Evolutionary conservation across 2,113 vertebrate genomes (phyloP).

Genomic region (Dinomys branickii): DNA sequence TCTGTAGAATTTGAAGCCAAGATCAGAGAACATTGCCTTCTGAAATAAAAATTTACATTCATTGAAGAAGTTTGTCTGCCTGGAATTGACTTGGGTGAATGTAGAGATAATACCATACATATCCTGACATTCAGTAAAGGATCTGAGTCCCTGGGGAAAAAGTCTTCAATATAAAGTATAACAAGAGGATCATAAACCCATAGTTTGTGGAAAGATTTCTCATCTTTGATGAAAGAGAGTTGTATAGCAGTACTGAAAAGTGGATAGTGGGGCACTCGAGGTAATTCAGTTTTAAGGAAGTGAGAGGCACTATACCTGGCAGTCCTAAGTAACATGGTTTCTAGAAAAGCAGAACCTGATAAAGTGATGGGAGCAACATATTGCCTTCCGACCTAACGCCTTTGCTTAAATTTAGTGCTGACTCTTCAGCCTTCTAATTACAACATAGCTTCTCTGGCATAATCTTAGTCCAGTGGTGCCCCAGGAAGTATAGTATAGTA

Average conservation of each 20-base stretch:
- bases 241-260: not conserved
- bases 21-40: not conserved
- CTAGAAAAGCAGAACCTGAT: not conserved
- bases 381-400: not conserved
- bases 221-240: not conserved
- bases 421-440: not conserved
- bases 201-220: not conserved
- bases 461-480: too few species aligned
- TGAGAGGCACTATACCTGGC: not conserved
- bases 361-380: not conserved
- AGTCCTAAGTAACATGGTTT: not conserved
- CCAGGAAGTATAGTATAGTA: not conserved
- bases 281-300: not conserved
- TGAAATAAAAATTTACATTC: constrained; percentile 23
- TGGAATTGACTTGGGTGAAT: not conserved
- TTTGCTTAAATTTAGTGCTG: not conserved
- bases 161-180: not conserved
- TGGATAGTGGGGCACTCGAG: not conserved
- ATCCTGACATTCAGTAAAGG: not conserved
- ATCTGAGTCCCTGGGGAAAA: not conserved
- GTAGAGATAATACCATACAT: not conserved
- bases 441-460: not conserved
- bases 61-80: not conserved
- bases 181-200: not conserved
- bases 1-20: not conserved